A percentile compares a stretch with the other conserved stretches of the same genome.
Evolutionary conservation across 2,888 invertebrate species (phyloP).

Genomic region (Lypha dubia): DNA sequence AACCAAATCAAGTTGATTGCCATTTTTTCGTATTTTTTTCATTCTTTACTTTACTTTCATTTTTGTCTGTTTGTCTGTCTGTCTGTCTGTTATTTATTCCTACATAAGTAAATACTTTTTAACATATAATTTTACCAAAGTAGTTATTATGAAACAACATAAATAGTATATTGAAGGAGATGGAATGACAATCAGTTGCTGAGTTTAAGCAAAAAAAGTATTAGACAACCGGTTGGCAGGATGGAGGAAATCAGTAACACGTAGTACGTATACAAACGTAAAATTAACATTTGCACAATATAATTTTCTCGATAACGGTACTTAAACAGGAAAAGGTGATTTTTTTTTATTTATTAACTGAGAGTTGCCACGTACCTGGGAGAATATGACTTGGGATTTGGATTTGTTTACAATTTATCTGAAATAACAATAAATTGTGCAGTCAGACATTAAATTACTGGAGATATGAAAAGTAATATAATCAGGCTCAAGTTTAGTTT

Average conservation of each 20-base stretch:
- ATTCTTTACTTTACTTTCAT: too few species aligned
- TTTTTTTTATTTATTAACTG: background rate
- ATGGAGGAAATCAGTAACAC: background rate
- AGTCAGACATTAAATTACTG: too few species aligned
- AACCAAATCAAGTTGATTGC: slow-evolving; percentile 55
- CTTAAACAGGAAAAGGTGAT: background rate
- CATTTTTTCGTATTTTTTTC: slow-evolving; percentile 37
- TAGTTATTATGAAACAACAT: slow-evolving; percentile 46
- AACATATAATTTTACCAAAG: slow-evolving; percentile 51
- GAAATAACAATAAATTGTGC: too few species aligned
- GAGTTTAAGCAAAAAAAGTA: background rate
- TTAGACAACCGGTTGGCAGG: background rate
- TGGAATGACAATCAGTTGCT: background rate
- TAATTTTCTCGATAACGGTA: background rate
- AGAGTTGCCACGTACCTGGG: background rate
- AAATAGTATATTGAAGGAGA: slow-evolving; percentile 18
- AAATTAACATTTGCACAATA: slow-evolving; percentile 26
- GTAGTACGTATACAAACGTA: slow-evolving; percentile 8
- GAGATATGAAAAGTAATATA: too few species aligned
- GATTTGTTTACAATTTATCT: too few species aligned
- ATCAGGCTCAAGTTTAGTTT: too few species aligned
- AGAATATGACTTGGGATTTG: background rate
- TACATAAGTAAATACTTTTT: slow-evolving; percentile 38
- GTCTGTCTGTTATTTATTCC: slow-evolving; percentile 15
- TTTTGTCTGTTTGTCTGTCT: too few species aligned